Conservation (phyloP, 2,113 vertebrate species). For the Odocoileus hemionus region DNA sequence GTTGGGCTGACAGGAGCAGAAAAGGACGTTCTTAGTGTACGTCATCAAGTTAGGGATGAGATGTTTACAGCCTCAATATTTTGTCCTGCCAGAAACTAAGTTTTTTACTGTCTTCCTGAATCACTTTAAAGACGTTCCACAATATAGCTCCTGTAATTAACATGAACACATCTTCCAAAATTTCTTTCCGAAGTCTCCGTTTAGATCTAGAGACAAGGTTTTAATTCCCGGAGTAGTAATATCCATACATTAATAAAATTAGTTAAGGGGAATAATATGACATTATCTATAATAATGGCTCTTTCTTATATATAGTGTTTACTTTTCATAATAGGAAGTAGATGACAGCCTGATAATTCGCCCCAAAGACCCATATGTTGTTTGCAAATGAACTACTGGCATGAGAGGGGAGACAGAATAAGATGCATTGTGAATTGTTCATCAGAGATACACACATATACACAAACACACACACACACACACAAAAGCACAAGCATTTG, state of each 20-base stretch:
- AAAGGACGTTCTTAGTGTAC: not conserved
- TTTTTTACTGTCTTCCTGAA: not conserved
- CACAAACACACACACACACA: not conserved
- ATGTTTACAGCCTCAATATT: not conserved
- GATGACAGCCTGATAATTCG: not conserved
- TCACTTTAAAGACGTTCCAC: not conserved
- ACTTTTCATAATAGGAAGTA: not conserved
- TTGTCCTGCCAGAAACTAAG: not conserved
- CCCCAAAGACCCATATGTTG: not conserved
- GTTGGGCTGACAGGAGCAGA: slow-evolving; percentile 83
- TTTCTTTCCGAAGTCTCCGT: not conserved
- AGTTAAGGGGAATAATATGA: not conserved
- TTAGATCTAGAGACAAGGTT: not conserved
- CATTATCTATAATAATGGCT: not conserved
- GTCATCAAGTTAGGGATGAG: not conserved
- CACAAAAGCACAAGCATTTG: not conserved
- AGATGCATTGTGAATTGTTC: not conserved
- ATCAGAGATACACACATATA: not conserved
- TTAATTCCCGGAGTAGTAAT: not conserved
- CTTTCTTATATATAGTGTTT: not conserved
- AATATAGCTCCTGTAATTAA: not conserved
- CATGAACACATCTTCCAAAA: not conserved
- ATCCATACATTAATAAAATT: not conserved
- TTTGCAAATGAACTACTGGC: not conserved
- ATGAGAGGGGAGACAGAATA: not conserved